Evolutionary conservation across 2,113 vertebrate genomes (phyloP), one percentile per base, ranked within the genome.

Genomic region (Aplodontia rufa): DNA sequence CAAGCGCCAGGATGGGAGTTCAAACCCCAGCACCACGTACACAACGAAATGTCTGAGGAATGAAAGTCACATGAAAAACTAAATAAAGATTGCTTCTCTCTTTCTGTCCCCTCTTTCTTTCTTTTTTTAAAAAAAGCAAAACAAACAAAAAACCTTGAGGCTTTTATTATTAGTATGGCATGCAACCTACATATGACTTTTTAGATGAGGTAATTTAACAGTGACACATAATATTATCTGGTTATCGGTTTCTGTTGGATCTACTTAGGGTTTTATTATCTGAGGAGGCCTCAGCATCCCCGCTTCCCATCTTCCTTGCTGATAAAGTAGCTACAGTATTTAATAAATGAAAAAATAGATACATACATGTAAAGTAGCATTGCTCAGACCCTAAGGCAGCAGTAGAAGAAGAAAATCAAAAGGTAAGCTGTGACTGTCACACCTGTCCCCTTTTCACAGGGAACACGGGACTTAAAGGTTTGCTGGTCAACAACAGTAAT

Each of bases 221-320:
- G 35, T 30, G n/a, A 37, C 37, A 45, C 40, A 71, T 88, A 49
- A 22, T 80, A 19, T 45, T 76, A n/a, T 35, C 47, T 95, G 10
- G n/a, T n/a, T n/a, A n/a, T n/a, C n/a, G n/a, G n/a, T 60, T 89
- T 90, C 90, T 90, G 75, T 51, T 85, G 72, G 81, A 60, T 96
- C 40, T 26, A 76, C 35, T 86, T 42, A 47, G 62, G 71, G 53
- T 45, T 84, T 72, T 92, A 35, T 80, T 92, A 78, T 80, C 42
- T n/a, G n/a, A n/a, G 53, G 47, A 93, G 51, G 55, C 55, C 20
- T n/a, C n/a, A n/a, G n/a, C n/a, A 7, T 58, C 55, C 17, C 19
- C 6, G 19, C 55, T 24, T n/a, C 55, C 55, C 62, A 69, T 37
- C 42, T 83, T 76, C n/a, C 58, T 75, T 72, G 28, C 81, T 60